Evolutionary conservation across 2,113 vertebrate genomes (phyloP).

Genomic region (Cryptomyrus ogoouensis): DNA sequence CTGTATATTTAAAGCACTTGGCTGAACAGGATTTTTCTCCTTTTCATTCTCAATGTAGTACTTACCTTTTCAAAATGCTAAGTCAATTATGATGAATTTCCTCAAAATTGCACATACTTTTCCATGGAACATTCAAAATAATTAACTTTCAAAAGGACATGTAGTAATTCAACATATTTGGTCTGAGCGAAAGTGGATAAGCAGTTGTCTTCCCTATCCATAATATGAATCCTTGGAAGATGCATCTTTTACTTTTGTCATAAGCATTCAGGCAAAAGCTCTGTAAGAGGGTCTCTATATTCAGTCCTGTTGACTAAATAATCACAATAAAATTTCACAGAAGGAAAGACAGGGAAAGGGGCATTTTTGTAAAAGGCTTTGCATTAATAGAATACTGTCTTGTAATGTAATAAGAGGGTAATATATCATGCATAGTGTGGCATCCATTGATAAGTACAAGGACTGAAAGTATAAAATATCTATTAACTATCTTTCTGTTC

Average conservation of each 20-base stretch:
- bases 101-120: background rate
- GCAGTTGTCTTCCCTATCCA: background rate
- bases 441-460: background rate
- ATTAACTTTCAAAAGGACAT: background rate
- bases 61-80: background rate
- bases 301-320: background rate
- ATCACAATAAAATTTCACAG: background rate
- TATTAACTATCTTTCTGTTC: background rate
- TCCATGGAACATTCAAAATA: background rate
- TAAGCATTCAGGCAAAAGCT: background rate
- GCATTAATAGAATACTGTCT: background rate
- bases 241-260: background rate
- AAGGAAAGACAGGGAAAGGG: background rate
- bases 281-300: background rate
- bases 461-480: background rate
- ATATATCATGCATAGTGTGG: background rate
- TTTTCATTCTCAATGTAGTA: background rate
- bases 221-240: background rate
- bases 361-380: background rate
- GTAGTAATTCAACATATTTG: background rate
- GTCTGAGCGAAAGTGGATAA: background rate
- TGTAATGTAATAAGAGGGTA: background rate
- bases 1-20: conserved; percentile 7
- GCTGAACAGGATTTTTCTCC: background rate
- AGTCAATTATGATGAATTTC: conserved; percentile 2